A percentile compares a stretch with the other conserved stretches of the same genome.
These are phyloP conservation scores for Strigops habroptila DNA, from an alignment of 2,113 vertebrate genomes.

Conservation along the genomic window DNA sequence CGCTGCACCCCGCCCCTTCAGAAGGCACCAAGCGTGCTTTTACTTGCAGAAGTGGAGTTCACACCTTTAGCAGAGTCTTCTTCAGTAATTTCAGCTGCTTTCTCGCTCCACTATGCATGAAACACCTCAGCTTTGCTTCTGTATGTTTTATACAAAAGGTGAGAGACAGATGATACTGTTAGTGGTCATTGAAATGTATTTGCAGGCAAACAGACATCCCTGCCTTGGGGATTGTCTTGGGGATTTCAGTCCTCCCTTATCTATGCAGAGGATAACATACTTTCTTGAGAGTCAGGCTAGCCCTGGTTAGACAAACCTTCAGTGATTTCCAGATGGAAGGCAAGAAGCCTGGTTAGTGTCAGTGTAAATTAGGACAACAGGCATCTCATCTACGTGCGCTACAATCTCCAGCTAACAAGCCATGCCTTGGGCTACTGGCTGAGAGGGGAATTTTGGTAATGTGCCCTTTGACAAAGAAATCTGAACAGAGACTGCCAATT, in stretches of 20 bases:
- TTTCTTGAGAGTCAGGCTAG: not conserved
- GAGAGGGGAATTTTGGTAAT: not conserved
- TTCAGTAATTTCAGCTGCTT: slow-evolving; percentile 1
- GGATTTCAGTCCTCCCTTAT: not conserved
- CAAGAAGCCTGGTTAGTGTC: not conserved
- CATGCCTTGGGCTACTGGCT: not conserved
- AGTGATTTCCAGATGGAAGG: not conserved
- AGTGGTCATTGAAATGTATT: not conserved
- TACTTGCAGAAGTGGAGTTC: not conserved
- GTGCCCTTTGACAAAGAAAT: not conserved
- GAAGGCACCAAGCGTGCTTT: not conserved
- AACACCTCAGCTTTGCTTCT: not conserved
- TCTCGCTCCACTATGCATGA: not conserved
- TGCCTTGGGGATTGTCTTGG: not conserved
- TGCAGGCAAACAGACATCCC: not conserved
- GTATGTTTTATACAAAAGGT: not conserved
- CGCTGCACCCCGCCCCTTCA: not conserved
- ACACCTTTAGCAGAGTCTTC: not conserved
- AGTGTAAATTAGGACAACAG: not conserved
- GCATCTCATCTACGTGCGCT: not conserved
- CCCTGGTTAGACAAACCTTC: not conserved
- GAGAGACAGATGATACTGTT: not conserved
- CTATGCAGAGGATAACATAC: not conserved
- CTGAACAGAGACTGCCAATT: not conserved
- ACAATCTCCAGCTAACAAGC: not conserved